Percentiles rank a stretch among this genome's conserved stretches.
These are phyloP conservation scores for Dolichomitus sp. DNA, from an alignment of 2,888 invertebrate species.

Conservation along the genomic window DNA sequence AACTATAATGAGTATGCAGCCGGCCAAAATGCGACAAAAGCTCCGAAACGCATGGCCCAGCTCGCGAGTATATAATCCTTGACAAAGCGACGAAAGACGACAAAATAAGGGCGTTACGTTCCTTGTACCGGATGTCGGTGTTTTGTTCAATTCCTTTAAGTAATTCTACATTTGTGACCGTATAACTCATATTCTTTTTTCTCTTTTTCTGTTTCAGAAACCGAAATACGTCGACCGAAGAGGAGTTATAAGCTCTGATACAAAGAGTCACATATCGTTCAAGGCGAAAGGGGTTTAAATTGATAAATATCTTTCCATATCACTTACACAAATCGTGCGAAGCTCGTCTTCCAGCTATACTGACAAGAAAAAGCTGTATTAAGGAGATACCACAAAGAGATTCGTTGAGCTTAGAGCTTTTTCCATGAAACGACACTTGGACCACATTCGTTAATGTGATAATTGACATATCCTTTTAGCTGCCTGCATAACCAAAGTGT, in stretches of 20 bases:
- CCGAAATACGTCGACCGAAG: constrained; percentile 24
- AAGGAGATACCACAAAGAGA: constrained; percentile 21
- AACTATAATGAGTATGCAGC: constrained; percentile 33
- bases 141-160: neutral
- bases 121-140: neutral
- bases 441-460: constrained; percentile 49
- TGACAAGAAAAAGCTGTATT: constrained; percentile 19
- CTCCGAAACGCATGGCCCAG: neutral
- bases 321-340: constrained; percentile 54
- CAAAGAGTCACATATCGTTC: constrained; percentile 48
- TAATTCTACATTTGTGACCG: neutral
- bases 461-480: constrained; percentile 51
- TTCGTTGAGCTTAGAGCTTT: neutral
- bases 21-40: constrained; percentile 1
- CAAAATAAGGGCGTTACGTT: constrained; percentile 1
- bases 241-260: constrained; percentile 16
- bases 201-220: constrained; percentile 59
- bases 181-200: constrained; percentile 17
- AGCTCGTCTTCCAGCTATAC: constrained; percentile 31
- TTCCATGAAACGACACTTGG: constrained; percentile 10
- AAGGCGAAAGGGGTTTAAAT: constrained; percentile 9
- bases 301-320: constrained; percentile 55
- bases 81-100: neutral
- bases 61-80: neutral
- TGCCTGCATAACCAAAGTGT: neutral